Evolutionary conservation across 2,888 invertebrate genomes (phyloP).

Genomic region (Netelia melanura): DNA sequence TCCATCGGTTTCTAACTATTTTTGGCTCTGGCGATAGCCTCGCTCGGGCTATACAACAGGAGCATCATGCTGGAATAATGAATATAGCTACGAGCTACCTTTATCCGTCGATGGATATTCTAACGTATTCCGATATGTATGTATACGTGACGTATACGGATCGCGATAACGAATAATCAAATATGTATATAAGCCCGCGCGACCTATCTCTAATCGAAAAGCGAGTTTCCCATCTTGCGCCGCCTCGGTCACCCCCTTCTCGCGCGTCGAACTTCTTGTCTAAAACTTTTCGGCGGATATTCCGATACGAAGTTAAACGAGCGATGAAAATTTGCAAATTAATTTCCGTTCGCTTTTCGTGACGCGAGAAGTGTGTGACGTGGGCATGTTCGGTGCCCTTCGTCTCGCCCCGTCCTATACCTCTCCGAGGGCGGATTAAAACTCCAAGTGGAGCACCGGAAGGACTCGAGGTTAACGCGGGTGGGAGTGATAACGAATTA

Average conservation of each 20-base stretch:
- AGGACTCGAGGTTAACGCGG: too few species aligned
- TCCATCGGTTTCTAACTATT: not conserved
- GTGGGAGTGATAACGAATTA: too few species aligned
- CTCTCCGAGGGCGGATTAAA: too few species aligned
- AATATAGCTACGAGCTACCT: too few species aligned
- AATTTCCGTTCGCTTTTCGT: constrained; percentile 29
- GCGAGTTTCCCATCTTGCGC: not conserved
- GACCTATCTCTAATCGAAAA: not conserved
- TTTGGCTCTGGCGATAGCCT: not conserved
- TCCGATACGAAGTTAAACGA: constrained; percentile 8
- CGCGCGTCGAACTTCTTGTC: not conserved
- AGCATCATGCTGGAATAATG: too few species aligned
- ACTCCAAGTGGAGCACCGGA: too few species aligned
- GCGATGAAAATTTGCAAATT: constrained; percentile 37
- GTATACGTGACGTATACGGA: not conserved
- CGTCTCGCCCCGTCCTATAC: not conserved
- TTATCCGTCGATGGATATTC: too few species aligned
- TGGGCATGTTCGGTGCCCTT: not conserved
- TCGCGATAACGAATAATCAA: not conserved
- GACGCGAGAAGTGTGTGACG: too few species aligned
- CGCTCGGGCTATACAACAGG: too few species aligned
- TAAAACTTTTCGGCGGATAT: not conserved
- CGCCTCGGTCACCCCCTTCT: not conserved
- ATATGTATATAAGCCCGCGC: not conserved
- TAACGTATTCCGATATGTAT: not conserved